Evolutionary conservation across 2,888 invertebrate species (phyloP).

Genomic region (Hypselothyrea guttata): DNA sequence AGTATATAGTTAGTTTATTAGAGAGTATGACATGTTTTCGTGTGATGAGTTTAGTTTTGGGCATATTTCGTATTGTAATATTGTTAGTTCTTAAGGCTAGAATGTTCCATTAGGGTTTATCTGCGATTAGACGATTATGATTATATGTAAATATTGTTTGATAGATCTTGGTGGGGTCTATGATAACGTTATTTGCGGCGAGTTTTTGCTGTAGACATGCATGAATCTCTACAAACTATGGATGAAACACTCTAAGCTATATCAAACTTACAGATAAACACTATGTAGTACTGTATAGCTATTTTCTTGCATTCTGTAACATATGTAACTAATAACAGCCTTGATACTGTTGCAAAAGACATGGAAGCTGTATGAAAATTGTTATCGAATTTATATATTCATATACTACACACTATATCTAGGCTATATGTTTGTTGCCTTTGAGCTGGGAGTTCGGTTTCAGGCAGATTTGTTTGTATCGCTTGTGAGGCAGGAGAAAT

Average conservation of each 20-base stretch:
- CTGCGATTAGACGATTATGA: background rate
- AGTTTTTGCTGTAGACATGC: background rate
- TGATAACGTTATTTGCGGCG: slow-evolving; percentile 25
- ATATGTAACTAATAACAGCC: slow-evolving; percentile 72
- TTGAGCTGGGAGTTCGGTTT: slow-evolving; percentile 44
- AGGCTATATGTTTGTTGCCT: slow-evolving; percentile 48
- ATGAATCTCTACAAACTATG: background rate
- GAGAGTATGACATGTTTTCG: slow-evolving; percentile 68
- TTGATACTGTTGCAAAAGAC: slow-evolving; percentile 75
- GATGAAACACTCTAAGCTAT: slow-evolving; percentile 48
- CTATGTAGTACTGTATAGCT: slow-evolving; percentile 25
- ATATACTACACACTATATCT: slow-evolving; percentile 27
- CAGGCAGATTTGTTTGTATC: slow-evolving; percentile 32
- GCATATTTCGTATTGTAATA: slow-evolving; percentile 13
- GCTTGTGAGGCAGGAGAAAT: background rate
- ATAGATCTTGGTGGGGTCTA: slow-evolving; percentile 44
- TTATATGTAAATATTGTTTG: background rate
- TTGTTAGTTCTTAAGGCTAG: slow-evolving; percentile 28
- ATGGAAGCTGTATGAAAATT: slow-evolving; percentile 73
- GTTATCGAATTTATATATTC: slow-evolving; percentile 51
- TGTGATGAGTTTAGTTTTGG: slow-evolving; percentile 24
- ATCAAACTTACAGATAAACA: slow-evolving; percentile 28
- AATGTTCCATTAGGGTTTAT: slow-evolving; percentile 27
- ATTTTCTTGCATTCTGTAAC: slow-evolving; percentile 34
- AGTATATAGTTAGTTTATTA: slow-evolving; percentile 47